These are phyloP conservation scores for Pampusana beccarii DNA, from an alignment of 2,113 vertebrate genomes.

Conservation along the genomic window DNA sequence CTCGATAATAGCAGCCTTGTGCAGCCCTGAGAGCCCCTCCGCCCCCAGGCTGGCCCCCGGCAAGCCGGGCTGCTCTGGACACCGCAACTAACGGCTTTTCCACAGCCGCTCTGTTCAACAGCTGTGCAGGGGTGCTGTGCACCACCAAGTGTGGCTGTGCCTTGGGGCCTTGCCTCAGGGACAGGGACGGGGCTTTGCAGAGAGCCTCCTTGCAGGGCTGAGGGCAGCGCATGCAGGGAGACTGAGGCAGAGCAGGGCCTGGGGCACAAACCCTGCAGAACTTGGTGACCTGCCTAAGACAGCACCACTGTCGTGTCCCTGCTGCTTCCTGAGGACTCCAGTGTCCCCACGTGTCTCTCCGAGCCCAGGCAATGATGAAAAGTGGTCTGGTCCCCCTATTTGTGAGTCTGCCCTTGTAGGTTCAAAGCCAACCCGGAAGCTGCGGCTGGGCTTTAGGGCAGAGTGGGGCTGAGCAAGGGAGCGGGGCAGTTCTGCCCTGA, in stretches of 20 bases:
- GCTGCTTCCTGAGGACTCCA: not conserved
- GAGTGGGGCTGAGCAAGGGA: not conserved
- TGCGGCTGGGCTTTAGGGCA: not conserved
- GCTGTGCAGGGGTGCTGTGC: not conserved
- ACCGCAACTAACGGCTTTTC: not conserved
- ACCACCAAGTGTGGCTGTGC: not conserved
- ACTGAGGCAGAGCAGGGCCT: rapidly evolving
- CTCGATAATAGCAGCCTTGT: slow-evolving; percentile 34
- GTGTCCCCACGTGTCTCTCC: not conserved
- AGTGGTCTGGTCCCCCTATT: rapidly evolving
- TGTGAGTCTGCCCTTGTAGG: not conserved
- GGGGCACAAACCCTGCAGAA: rapidly evolving
- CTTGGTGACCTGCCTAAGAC: rapidly evolving
- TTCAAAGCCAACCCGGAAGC: not conserved
- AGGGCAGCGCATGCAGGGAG: not conserved
- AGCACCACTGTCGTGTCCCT: rapidly evolving
- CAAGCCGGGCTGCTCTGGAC: not conserved
- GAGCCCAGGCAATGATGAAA: not conserved
- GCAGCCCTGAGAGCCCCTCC: not conserved
- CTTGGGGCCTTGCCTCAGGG: not conserved
- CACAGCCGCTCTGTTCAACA: not conserved
- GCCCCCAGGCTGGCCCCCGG: not conserved
- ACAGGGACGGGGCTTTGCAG: not conserved
- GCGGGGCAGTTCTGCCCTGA: rapidly evolving
- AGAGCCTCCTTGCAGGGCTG: not conserved